phyloP scores from a whole-genome alignment of 2,113 vertebrate genomes.

The Haemorhous mexicanus region DNA sequence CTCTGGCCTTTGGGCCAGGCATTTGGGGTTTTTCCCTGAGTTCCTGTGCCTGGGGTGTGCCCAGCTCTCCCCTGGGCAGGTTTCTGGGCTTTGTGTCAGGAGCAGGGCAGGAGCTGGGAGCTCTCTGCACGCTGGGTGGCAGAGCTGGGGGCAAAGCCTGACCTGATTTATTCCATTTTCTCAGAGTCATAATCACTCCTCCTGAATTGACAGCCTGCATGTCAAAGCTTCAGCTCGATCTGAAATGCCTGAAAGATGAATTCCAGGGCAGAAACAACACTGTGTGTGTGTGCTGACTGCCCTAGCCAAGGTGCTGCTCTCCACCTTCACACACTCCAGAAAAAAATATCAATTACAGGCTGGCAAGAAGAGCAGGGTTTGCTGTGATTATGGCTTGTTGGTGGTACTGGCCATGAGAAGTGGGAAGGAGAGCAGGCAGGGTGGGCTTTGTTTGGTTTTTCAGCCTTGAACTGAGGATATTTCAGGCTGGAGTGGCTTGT shows the following conservation, averaged over 20 bases:
- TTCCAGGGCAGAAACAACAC: slow-evolving; percentile 24
- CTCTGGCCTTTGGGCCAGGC: not conserved
- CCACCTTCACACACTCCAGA: not conserved
- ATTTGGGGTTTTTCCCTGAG: fast-evolving
- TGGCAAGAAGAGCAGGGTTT: slow-evolving; percentile 27
- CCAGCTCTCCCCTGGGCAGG: not conserved
- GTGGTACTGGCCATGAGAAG: slow-evolving; percentile 23
- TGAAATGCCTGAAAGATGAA: slow-evolving; percentile 47
- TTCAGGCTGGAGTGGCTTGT: not conserved
- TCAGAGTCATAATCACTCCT: slow-evolving; percentile 44
- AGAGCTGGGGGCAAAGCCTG: not conserved
- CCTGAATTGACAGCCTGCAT: not conserved
- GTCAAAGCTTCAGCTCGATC: slow-evolving; percentile 52
- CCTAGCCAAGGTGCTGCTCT: slow-evolving; percentile 19
- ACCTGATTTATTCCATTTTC: slow-evolving; percentile 40
- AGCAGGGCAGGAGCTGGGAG: not conserved
- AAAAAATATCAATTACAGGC: slow-evolving; percentile 23
- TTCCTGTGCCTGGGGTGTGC: not conserved
- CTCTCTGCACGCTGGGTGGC: not conserved
- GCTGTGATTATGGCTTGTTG: slow-evolving; percentile 33
- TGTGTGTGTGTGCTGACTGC: slow-evolving; percentile 27
- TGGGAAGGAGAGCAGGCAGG: not conserved
- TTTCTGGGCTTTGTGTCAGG: not conserved
- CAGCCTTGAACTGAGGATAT: not conserved
- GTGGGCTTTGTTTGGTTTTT: not conserved